Evolutionary conservation across 2,113 vertebrate genomes (phyloP).

Genomic region (Perccottus glenii): DNA sequence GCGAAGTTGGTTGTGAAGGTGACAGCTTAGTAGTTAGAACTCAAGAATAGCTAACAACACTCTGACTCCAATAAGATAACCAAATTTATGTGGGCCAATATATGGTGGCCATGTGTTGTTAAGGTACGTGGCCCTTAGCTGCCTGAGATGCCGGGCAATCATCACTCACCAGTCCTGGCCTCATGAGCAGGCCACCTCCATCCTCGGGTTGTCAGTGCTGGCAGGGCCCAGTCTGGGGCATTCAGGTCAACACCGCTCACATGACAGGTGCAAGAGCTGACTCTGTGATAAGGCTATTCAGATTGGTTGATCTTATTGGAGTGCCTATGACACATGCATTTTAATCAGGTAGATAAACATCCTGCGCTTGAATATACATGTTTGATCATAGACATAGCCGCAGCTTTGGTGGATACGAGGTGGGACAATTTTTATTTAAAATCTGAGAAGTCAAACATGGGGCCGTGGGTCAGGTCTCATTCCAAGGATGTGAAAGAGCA

Average conservation of each 20-base stretch:
- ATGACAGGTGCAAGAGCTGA: constrained; percentile 23
- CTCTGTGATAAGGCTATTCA: constrained; percentile 22
- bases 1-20: constrained; percentile 35
- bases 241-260: constrained; percentile 59
- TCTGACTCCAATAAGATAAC: constrained; percentile 28
- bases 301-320: too few species aligned
- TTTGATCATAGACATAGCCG: neutral
- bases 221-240: constrained; percentile 59
- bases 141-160: constrained; percentile 45
- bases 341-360: constrained; percentile 23
- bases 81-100: constrained; percentile 3
- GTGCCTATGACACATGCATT: constrained; percentile 16
- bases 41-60: constrained; percentile 30
- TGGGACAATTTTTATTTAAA: neutral
- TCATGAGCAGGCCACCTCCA: constrained; percentile 20
- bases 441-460: constrained; percentile 38
- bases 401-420: neutral
- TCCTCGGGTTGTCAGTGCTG: constrained; percentile 68
- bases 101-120: constrained; percentile 25
- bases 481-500: constrained; percentile 47
- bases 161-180: constrained; percentile 60
- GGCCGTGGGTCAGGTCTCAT: constrained; percentile 59
- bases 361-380: neutral
- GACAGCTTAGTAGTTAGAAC: constrained; percentile 24
- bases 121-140: constrained; percentile 28